Evolutionary conservation across 2,888 invertebrate genomes (phyloP), one percentile per base, ranked within the genome.

Genomic region (Pammene fasciana): DNA sequence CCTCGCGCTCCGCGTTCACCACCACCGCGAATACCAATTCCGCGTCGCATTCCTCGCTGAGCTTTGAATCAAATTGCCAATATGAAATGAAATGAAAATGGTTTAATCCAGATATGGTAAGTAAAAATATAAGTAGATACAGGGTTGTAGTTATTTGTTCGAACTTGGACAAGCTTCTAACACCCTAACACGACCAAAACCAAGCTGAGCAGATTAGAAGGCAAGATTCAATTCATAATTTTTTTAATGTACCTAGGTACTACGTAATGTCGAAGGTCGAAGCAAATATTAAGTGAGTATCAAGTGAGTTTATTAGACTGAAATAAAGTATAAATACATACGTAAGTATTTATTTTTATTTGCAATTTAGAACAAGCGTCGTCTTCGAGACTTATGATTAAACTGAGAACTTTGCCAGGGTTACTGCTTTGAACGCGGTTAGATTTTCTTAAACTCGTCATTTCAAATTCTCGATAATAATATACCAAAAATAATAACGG

Each of bases 261-360:
- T n/a, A n/a, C n/a, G n/a, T n/a, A n/a, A n/a, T n/a, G n/a, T n/a
- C n/a, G n/a, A n/a, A n/a, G n/a, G n/a, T n/a, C n/a, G n/a, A n/a
- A n/a, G n/a, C n/a, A n/a, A n/a, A n/a, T n/a, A n/a, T n/a, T n/a
- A n/a, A 26, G 26, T 26, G 26, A 26, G 26, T 26, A 26, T 4
- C 26, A n/a, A n/a, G n/a, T n/a, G n/a, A n/a, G n/a, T 26, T 5
- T 38, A 38, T 38, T 7, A 9, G 6, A 9, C 8, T 38, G 4
- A 38, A 38, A 6, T 38, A 9, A 38, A 38, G 6, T 38, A 0
- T 38, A 43, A 61, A 45, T 46, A 54, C 60, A 71, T 86, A 95
- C 95, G 76, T 94, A 95, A 74, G 79, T 82, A 81, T 95, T 95
- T 59, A 95, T 86, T 87, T 93, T 94, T 18, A 88, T 88, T 82